Base-by-base conservation (phyloP, 1,140 invertebrate species). In the Trichoplusia ni region DNA sequence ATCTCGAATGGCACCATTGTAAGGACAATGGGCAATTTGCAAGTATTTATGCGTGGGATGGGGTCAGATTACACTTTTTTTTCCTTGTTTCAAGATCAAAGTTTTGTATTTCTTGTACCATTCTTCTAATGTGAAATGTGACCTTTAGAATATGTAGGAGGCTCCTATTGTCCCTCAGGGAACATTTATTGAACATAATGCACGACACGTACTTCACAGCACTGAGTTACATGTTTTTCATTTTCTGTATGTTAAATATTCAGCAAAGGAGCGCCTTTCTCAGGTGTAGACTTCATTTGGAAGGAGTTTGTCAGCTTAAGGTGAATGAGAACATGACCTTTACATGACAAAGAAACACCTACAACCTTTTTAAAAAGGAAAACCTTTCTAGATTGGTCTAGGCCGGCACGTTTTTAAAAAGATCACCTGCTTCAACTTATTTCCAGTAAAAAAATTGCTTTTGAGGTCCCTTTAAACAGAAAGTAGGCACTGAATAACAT, bases 21-120 rank as follows among this genome's bases (percentile, higher is more conserved):
- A 35, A 51, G 47, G 29, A 51, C 29, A 51, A 51, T 51, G 9
- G 47, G 9, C 27, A 14, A 51, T 35, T 51, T n/a, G 16, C 47
- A 35, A 33, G 47, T 35, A 33, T 51, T 51, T 51, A 51, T 51
- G 14, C 47, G 16, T 1, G 29, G 14, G 47, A 31, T 51, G 27
- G 16, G 47, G 35, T 21, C 1, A 51, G 29, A 35, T 19, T 51
- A 51, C 35, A 33, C 21, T 16, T 16, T 31, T 21, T 13, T 1
- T 18, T 44, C n/a, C 23, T 5, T 21, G 47, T n/a, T 47, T 7
- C 25, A 16, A n/a, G 25, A 29, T 47, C 23, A 47, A 46, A 46
- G 13, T 47, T 47, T 29, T 47, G 18, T 47, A 29, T 46, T 44
- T 23, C 25, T 23, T 11, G 42, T 46, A 25, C 25, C 21, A 4